Percentiles rank a stretch among this genome's conserved stretches.
These are phyloP conservation scores for Vesta saturnalis DNA, from an alignment of 2,888 invertebrate genomes.

Conservation along the genomic window DNA sequence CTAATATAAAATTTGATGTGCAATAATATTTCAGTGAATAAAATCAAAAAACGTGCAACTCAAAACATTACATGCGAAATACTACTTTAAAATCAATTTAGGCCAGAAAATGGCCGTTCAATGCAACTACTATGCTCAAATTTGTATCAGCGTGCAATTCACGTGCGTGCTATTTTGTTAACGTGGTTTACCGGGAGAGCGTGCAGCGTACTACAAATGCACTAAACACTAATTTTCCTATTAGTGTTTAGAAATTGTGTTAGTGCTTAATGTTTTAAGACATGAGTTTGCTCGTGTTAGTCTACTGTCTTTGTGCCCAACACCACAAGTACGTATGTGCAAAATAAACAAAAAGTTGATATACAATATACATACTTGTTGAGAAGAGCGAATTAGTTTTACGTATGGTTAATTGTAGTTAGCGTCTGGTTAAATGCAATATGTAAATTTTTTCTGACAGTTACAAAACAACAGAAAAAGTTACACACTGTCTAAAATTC, in stretches of 20 bases:
- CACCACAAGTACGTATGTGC: conserved; percentile 39
- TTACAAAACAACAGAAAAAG: background rate
- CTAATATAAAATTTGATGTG: conserved; percentile 43
- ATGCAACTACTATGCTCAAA: background rate
- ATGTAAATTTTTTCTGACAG: no score
- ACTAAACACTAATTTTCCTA: background rate
- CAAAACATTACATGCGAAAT: background rate
- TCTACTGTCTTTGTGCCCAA: conserved; percentile 22
- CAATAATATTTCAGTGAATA: background rate
- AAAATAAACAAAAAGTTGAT: background rate
- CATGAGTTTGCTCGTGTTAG: background rate
- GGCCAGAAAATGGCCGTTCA: background rate
- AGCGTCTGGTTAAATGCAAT: no score
- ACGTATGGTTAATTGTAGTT: background rate
- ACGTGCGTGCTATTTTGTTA: background rate
- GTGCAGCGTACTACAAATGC: conserved; percentile 6
- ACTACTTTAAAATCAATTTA: background rate
- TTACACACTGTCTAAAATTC: background rate
- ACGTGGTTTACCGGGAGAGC: background rate
- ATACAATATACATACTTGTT: conserved; percentile 55
- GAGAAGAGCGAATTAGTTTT: conserved; percentile 53
- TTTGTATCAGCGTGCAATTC: background rate
- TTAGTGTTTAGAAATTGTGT: no score
- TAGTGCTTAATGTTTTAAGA: background rate
- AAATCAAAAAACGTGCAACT: conserved; percentile 6